phyloP scores from a whole-genome alignment of 37 sponge, comb jelly and placozoan genomes.

The Haliclona indistincta region DNA sequence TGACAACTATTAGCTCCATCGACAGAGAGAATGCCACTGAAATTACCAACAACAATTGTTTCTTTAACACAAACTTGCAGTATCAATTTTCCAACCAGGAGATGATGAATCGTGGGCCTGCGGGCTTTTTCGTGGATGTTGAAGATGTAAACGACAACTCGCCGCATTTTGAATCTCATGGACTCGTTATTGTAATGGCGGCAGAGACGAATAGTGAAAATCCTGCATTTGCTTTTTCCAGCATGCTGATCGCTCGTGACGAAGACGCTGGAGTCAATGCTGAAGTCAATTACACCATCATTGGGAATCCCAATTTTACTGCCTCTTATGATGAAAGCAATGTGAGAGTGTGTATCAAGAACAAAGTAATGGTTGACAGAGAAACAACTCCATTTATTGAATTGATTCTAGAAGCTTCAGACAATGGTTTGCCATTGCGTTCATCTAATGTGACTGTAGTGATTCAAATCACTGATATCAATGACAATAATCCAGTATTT shows the following conservation, averaged over 20 bases:
- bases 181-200: not conserved
- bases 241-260: not conserved
- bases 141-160: slow-evolving; percentile 25
- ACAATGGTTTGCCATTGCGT: slow-evolving; percentile 1
- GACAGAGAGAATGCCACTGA: no score
- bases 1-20: not conserved
- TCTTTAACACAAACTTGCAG: no score
- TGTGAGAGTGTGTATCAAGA: slow-evolving; percentile 6
- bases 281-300: not conserved
- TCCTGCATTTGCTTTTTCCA: not conserved
- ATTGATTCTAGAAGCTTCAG: slow-evolving; percentile 11
- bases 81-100: no score
- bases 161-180: slow-evolving; percentile 3
- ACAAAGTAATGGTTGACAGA: not conserved
- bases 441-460: slow-evolving; percentile 2
- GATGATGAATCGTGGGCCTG: no score
- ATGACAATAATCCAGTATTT: slow-evolving; percentile 31
- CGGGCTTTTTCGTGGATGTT: no score
- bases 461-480: slow-evolving; percentile 3
- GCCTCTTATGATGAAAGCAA: not conserved
- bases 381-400: not conserved
- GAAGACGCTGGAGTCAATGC: not conserved
- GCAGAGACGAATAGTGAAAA: not conserved
- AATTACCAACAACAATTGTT: no score
- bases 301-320: not conserved